Conservation (phyloP, 2,888 invertebrate species). For the Tridacna crocea region DNA sequence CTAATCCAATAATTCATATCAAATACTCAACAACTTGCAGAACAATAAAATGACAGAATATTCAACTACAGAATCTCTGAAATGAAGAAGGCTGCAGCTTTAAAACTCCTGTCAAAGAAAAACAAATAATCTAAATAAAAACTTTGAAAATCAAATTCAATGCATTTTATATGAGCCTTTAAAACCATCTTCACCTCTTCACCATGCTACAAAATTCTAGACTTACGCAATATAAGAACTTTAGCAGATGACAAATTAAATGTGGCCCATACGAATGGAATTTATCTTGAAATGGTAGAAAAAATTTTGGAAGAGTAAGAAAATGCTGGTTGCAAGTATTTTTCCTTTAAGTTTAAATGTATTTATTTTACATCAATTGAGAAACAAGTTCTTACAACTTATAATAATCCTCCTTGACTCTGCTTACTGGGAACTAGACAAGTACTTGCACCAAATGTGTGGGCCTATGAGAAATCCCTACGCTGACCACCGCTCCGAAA, state of each 20-base stretch:
- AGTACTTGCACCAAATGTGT: no score
- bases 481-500: no score
- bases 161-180: not conserved
- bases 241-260: not conserved
- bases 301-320: not conserved
- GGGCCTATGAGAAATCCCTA: no score
- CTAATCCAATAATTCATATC: slow-evolving; percentile 50
- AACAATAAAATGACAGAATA: slow-evolving; percentile 10
- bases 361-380: no score
- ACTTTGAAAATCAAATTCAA: no score
- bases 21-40: slow-evolving; percentile 19
- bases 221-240: not conserved
- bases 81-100: not conserved
- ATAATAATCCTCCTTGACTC: no score
- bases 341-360: no score
- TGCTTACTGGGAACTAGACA: no score
- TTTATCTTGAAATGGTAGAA: not conserved
- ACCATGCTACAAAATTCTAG: not conserved
- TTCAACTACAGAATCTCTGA: slow-evolving; percentile 3
- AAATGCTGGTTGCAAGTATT: not conserved
- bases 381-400: no score
- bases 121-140: not conserved
- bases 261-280: not conserved
- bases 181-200: no score
- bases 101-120: not conserved